Conservation (phyloP, 1,140 invertebrate species). For the Eupristina koningsbergeri region DNA sequence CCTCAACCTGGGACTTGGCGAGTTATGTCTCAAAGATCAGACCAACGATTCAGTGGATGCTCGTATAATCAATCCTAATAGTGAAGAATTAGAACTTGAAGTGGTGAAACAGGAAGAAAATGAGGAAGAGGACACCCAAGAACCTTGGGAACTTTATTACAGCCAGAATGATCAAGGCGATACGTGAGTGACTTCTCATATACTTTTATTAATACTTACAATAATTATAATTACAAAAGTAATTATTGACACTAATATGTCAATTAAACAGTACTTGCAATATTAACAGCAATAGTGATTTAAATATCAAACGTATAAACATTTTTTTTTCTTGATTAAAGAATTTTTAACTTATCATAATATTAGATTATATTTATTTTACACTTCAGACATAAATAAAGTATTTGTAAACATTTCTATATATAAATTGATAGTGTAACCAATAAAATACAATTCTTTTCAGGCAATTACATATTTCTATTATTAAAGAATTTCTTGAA, state of each 20-base stretch:
- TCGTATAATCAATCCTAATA: constrained; percentile 40
- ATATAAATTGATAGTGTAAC: background rate
- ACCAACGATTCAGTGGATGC: constrained; percentile 13
- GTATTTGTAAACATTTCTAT: no score
- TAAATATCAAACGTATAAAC: no score
- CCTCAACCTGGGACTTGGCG: constrained; percentile 70
- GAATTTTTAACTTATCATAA: no score
- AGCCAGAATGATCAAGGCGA: constrained; percentile 81
- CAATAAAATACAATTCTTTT: constrained; percentile 35
- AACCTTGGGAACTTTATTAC: constrained; percentile 76
- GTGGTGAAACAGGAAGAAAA: no score
- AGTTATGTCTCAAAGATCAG: constrained; percentile 66
- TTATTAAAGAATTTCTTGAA: constrained; percentile 80
- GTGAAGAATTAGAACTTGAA: constrained; percentile 18
- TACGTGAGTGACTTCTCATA: constrained; percentile 76
- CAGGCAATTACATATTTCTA: constrained; percentile 84
- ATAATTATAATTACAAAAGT: no score
- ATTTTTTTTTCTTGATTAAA: no score
- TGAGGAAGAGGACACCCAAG: constrained; percentile 47
- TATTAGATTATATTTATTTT: no score
- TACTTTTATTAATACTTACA: no score
- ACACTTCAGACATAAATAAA: no score
- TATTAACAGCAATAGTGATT: no score
- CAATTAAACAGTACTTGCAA: no score
- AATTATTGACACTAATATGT: no score